Evolutionary conservation across 2,888 invertebrate species (phyloP).

Genomic region (Dynastes grantii): DNA sequence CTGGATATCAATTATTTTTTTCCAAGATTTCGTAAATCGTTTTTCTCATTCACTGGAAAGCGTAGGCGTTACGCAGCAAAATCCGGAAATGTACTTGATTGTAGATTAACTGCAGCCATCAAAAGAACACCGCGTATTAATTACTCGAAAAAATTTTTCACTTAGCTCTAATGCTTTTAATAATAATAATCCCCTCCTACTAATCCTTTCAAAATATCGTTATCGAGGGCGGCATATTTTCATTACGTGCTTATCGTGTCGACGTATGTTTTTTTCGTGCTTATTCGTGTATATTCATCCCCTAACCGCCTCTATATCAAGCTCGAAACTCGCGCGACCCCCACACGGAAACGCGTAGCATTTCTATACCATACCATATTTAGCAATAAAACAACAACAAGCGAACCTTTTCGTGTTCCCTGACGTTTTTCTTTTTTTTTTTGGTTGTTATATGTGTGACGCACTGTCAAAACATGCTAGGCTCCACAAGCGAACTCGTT

Average conservation of each 20-base stretch:
- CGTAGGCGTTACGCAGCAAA: too few relatives aligned
- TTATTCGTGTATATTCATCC: slow-evolving; percentile 25
- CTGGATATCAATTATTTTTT: too few relatives aligned
- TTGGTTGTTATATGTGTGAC: slow-evolving; percentile 63
- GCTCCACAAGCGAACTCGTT: slow-evolving; percentile 51
- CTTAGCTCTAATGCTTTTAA: background rate
- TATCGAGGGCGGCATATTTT: slow-evolving; percentile 21
- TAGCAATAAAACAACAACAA: slow-evolving; percentile 24
- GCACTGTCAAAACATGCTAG: slow-evolving; percentile 65
- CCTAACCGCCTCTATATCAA: background rate
- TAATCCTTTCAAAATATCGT: too few relatives aligned
- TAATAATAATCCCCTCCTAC: background rate
- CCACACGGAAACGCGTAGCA: background rate
- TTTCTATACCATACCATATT: background rate
- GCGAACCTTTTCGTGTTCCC: background rate
- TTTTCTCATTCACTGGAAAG: too few relatives aligned
- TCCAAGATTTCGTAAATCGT: too few relatives aligned
- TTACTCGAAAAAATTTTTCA: too few relatives aligned
- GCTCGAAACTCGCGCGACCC: background rate
- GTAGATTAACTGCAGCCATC: too few relatives aligned
- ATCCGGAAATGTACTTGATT: too few relatives aligned
- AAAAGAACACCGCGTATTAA: too few relatives aligned
- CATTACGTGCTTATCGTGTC: slow-evolving; percentile 34
- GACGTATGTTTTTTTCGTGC: slow-evolving; percentile 15
- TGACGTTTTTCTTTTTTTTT: slow-evolving; percentile 51